Evolutionary conservation across 2,888 invertebrate species (phyloP).

Genomic region (Mesochorus sp.): DNA sequence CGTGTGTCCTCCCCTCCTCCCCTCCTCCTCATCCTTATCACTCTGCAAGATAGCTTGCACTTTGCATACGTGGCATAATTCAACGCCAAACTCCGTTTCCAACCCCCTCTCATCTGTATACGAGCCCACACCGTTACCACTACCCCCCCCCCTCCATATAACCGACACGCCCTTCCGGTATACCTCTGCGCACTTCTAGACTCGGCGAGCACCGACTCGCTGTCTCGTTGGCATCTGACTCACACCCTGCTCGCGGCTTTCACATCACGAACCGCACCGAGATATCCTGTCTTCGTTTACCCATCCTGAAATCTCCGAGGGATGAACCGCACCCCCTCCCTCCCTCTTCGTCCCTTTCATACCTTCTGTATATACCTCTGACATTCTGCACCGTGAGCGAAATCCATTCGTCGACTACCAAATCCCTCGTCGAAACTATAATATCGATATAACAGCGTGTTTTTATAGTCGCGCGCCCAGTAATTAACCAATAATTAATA

Average conservation of each 20-base stretch:
- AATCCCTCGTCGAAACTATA: not conserved
- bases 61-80: conserved; percentile 81
- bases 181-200: conserved; percentile 31
- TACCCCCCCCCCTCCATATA: conserved; percentile 37
- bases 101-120: conserved; percentile 43
- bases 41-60: conserved; percentile 78
- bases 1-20: conserved; percentile 80
- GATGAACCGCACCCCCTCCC: not conserved
- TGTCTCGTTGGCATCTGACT: conserved; percentile 29
- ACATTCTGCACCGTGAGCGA: not conserved
- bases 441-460: conserved; percentile 1
- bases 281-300: conserved; percentile 14
- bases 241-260: not conserved
- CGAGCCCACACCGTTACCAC: conserved; percentile 11
- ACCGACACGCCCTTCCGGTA: conserved; percentile 50
- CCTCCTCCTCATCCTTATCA: no score
- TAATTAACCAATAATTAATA: not conserved
- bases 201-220: conserved; percentile 11
- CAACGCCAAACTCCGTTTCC: conserved; percentile 73
- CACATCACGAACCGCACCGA: conserved; percentile 24
- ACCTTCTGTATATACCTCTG: no score
- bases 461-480: no score
- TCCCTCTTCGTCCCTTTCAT: no score
- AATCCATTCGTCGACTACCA: not conserved
- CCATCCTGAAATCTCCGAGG: conserved; percentile 15